Conservation (phyloP, 1,140 invertebrate species). For the Chelonus insularis region DNA sequence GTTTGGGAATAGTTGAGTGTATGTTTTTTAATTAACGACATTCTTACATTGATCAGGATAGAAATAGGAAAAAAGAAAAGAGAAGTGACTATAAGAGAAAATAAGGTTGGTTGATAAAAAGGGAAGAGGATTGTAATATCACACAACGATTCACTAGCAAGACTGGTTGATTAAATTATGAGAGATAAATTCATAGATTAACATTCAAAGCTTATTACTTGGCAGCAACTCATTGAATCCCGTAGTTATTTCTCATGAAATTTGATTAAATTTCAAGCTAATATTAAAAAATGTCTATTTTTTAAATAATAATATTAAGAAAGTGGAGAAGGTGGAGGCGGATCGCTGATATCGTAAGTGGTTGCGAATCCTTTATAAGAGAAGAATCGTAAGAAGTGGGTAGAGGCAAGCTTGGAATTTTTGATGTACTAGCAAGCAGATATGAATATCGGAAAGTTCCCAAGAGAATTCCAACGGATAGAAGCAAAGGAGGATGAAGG, state of each 20-base stretch:
- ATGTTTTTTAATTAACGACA: background rate
- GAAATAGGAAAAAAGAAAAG: background rate
- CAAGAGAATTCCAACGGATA: slow-evolving; percentile 53
- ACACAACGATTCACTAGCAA: no score
- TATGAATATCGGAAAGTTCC: slow-evolving; percentile 58
- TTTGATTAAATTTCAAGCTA: no score
- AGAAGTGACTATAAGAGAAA: background rate
- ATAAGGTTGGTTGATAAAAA: slow-evolving; percentile 3
- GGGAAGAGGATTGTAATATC: background rate
- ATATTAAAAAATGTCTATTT: no score
- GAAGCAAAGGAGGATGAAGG: slow-evolving; percentile 12
- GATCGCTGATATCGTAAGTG: slow-evolving; percentile 54
- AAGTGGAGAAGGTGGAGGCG: background rate
- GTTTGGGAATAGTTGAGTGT: background rate
- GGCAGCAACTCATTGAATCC: no score
- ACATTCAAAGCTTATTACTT: no score
- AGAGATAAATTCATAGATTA: no score
- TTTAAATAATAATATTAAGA: background rate
- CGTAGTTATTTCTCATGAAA: no score
- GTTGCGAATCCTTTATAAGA: slow-evolving; percentile 55
- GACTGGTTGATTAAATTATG: no score
- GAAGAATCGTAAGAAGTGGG: slow-evolving; percentile 4
- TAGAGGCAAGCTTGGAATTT: slow-evolving; percentile 52
- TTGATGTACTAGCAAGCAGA: slow-evolving; percentile 54
- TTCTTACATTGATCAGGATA: background rate